Conservation (phyloP, 1,140 invertebrate species). For the Diabrotica virgifera region DNA sequence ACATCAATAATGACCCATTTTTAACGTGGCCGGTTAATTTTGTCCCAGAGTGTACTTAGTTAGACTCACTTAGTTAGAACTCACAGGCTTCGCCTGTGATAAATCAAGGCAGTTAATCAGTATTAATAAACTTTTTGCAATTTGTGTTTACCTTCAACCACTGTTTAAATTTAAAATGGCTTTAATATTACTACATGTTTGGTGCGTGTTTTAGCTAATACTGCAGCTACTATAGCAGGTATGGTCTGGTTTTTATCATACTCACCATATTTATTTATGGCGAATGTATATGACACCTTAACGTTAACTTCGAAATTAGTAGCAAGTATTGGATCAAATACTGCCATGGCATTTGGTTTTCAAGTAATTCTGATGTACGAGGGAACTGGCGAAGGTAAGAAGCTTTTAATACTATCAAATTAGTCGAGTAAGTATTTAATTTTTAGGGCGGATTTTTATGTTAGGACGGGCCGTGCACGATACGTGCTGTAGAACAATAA, state of each 20-base stretch:
- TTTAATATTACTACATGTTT: not conserved
- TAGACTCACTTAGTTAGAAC: too few species aligned
- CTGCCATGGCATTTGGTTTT: slow-evolving; percentile 75
- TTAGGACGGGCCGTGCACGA: too few species aligned
- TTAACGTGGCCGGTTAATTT: too few species aligned
- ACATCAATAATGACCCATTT: too few species aligned
- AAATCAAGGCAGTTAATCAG: too few species aligned
- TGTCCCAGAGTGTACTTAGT: too few species aligned
- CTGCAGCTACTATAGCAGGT: slow-evolving; percentile 64
- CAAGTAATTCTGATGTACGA: slow-evolving; percentile 64
- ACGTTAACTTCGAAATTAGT: slow-evolving; percentile 53
- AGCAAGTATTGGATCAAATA: slow-evolving; percentile 66
- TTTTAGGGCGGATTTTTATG: too few species aligned
- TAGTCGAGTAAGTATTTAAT: too few species aligned
- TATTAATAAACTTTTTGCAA: too few species aligned
- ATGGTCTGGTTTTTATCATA: slow-evolving; percentile 73
- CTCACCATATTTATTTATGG: slow-evolving; percentile 69
- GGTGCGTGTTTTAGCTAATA: slow-evolving; percentile 58
- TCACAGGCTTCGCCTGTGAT: too few species aligned
- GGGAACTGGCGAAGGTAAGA: slow-evolving; percentile 57
- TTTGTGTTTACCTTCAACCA: not conserved
- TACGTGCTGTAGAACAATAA: too few species aligned
- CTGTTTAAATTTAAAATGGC: not conserved
- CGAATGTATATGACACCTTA: slow-evolving; percentile 59
- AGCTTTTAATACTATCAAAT: too few species aligned